These are phyloP conservation scores for Oncopodura yosiiana DNA, from an alignment of 1,140 invertebrate species.

Conservation along the genomic window DNA sequence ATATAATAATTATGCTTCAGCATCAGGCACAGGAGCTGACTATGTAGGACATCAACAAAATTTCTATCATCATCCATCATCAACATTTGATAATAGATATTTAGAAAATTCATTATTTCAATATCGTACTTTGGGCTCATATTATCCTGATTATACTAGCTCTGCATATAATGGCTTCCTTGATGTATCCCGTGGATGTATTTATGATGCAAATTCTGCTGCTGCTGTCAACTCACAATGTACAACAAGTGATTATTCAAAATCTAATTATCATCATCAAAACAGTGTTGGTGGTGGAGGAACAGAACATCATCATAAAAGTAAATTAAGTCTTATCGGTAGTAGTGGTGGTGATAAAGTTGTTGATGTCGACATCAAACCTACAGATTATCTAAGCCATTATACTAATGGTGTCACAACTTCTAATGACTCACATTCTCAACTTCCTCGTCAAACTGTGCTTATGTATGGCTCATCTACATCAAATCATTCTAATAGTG, in stretches of 20 bases:
- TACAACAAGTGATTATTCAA: slow-evolving; percentile 2
- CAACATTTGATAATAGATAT: slow-evolving; percentile 62
- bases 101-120: slow-evolving; percentile 77
- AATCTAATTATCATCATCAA: slow-evolving; percentile 8
- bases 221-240: slow-evolving; percentile 18
- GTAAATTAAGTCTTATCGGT: slow-evolving; percentile 8
- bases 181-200: slow-evolving; percentile 49
- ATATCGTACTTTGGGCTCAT: slow-evolving; percentile 63
- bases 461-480: slow-evolving; percentile 39
- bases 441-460: slow-evolving; percentile 38
- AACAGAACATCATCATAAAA: no score
- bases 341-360: not conserved
- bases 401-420: slow-evolving; percentile 30
- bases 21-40: slow-evolving; percentile 45
- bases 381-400: slow-evolving; percentile 21
- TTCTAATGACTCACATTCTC: slow-evolving; percentile 13
- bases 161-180: slow-evolving; percentile 65
- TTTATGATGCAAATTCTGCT: slow-evolving; percentile 36
- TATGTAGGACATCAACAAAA: slow-evolving; percentile 59
- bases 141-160: slow-evolving; percentile 61
- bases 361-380: slow-evolving; percentile 4
- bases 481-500: not conserved
- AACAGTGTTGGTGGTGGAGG: no score
- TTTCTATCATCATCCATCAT: slow-evolving; percentile 57
- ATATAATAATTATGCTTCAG: slow-evolving; percentile 51